Evolutionary conservation across 2,797 vertebrate species (phyloP).

Genomic region (Miichthys miiuy): DNA sequence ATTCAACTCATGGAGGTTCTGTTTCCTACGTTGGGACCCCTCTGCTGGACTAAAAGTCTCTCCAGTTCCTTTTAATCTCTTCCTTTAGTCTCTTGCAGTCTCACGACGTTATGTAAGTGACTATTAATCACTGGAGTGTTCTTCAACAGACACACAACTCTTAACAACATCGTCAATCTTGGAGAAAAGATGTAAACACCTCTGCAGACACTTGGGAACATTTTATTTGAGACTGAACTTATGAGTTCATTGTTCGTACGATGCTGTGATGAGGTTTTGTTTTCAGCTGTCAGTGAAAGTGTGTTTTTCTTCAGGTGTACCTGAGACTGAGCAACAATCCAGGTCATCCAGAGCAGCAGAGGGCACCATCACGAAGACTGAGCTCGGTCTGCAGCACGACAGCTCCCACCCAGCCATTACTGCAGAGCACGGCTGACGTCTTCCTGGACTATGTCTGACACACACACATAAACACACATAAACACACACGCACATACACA

Average conservation of each 20-base stretch:
- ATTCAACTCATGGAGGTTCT: not conserved
- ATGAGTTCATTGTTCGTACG: not conserved
- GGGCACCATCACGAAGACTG: slow-evolving; percentile 88
- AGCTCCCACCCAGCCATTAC: slow-evolving; percentile 93
- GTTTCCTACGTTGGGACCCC: no score
- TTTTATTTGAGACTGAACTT: not conserved
- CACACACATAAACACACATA: not conserved
- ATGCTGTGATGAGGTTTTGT: not conserved
- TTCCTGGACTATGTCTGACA: slow-evolving; percentile 80
- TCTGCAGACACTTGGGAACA: not conserved
- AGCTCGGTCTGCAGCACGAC: slow-evolving; percentile 96
- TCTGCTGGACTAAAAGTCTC: not conserved
- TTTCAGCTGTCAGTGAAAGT: not conserved
- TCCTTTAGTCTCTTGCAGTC: no score
- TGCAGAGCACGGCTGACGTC: slow-evolving; percentile 83
- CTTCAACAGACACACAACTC: not conserved
- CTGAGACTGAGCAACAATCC: slow-evolving; percentile 76
- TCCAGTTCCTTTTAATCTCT: not conserved
- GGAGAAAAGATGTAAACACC: not conserved
- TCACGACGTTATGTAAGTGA: not conserved
- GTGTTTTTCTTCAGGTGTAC: slow-evolving; percentile 77
- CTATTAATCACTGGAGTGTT: not conserved
- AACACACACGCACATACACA: not conserved
- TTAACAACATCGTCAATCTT: not conserved
- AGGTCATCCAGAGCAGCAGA: slow-evolving; percentile 73